Evolutionary conservation across 2,797 vertebrate species (phyloP), one percentile per base, ranked within the genome.

Genomic region (Cirrhinus mrigala): DNA sequence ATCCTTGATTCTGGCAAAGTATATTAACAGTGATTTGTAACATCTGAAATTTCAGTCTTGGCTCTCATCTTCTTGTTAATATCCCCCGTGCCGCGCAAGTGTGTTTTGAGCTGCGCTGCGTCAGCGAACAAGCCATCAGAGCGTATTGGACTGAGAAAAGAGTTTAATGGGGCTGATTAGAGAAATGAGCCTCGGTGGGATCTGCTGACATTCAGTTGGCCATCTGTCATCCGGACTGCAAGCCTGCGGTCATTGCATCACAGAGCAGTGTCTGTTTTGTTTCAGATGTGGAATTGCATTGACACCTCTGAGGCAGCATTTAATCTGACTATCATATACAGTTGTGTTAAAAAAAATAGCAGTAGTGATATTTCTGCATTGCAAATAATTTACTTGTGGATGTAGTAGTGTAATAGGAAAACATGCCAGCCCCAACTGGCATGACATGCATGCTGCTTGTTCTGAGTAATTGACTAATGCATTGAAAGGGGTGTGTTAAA

Each of bases 161-260:
- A 74, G 15, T 29, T 66, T 66, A 83, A 75, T 66, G 46, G 81
- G 11, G 29, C 50, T 56, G 64, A 75, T 48, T 71, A 73, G 29
- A 81, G 84, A 81, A 52, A 74, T 75, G 74, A 37, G 79, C 52
- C 78, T 89, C 84, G 68, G 85, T 50, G 81, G 71, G 70, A 60
- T 82, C 46, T 74, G 27, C 37, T 79, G 75, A 52, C 79, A 79
- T 71, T 81, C 44, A 62, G 79, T 88, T 87, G 83, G 92, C 91
- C 83, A 75, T 93, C 91, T 91, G 48, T 74, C 29, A 87, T 87
- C 84, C 83, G 79, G 90, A 86, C 87, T 84, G 71, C 91, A 89
- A 91, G 87, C 89, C 80, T 81, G 24, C 48, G 80, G 82, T 71
- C 79, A 85, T 87, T 76, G 58, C 81, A 40, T 16, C 90, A 79